Percentiles rank a stretch among this genome's conserved stretches.
Evolutionary conservation across 2,888 invertebrate species (phyloP).

Genomic region (Lysandra coridon): DNA sequence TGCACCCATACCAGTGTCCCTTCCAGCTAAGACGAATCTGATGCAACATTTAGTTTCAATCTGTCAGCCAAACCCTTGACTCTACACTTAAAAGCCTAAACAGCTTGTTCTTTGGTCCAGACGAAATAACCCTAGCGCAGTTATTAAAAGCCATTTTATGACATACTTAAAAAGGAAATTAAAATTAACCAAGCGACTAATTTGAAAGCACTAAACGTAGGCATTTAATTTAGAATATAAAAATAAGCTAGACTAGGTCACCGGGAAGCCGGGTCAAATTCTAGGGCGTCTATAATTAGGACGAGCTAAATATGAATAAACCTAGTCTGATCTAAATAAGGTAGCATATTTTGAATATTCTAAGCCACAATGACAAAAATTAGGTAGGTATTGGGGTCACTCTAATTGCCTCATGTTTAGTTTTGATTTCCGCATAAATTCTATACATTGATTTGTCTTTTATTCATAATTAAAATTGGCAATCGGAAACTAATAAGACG

Average conservation of each 20-base stretch:
- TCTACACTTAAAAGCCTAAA: not conserved
- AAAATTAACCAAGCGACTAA: conserved; percentile 8
- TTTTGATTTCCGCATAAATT: no score
- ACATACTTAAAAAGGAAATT: not conserved
- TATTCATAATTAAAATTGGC: no score
- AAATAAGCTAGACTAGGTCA: conserved; percentile 28
- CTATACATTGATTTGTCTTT: no score
- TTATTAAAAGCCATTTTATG: not conserved
- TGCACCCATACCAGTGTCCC: no score
- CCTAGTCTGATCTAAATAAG: not conserved
- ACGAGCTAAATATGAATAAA: conserved; percentile 9
- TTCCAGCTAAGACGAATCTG: no score
- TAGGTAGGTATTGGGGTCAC: no score
- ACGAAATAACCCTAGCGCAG: not conserved
- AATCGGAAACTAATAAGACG: no score
- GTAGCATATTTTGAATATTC: not conserved
- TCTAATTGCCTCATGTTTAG: no score
- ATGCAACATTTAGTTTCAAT: not conserved
- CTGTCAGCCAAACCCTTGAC: not conserved
- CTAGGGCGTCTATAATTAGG: conserved; percentile 30
- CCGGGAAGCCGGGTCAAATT: conserved; percentile 16
- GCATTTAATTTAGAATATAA: conserved; percentile 28
- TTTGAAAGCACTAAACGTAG: conserved; percentile 17
- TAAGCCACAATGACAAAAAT: not conserved
- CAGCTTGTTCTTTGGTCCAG: not conserved